Conservation (phyloP, 2,888 invertebrate species). For the Entomobrya proxima region DNA sequence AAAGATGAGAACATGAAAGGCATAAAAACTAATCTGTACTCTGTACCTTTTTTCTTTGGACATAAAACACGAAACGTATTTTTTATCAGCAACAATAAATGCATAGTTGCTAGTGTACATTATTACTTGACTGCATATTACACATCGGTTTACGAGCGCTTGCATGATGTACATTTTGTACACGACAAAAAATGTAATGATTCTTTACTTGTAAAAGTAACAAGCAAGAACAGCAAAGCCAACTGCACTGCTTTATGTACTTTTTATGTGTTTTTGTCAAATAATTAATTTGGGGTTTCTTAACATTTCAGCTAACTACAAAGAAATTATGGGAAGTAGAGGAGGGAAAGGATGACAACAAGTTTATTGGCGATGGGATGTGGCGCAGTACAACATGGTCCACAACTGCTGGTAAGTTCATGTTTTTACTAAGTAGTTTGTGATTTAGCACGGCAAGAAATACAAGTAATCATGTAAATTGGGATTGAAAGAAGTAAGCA, state of each 20-base stretch:
- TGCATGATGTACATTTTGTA: background rate
- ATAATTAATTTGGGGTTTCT: constrained; percentile 14
- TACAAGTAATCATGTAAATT: too few relatives aligned
- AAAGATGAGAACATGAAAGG: too few relatives aligned
- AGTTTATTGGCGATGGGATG: constrained; percentile 75
- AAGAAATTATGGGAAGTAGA: constrained; percentile 75
- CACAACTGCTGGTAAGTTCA: constrained; percentile 70
- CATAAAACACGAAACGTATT: too few relatives aligned
- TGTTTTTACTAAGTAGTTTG: background rate
- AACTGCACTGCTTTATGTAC: background rate
- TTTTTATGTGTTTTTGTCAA: constrained; percentile 17
- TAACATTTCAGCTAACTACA: constrained; percentile 74
- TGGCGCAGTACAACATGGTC: constrained; percentile 75
- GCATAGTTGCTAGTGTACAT: too few relatives aligned
- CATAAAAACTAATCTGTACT: too few relatives aligned
- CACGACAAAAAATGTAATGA: background rate
- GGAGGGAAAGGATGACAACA: constrained; percentile 74
- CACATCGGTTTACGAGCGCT: background rate
- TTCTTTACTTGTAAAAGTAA: constrained; percentile 8
- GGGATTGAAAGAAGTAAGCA: too few relatives aligned
- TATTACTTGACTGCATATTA: too few relatives aligned
- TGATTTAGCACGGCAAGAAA: too few relatives aligned
- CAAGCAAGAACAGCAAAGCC: background rate
- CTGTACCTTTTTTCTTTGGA: too few relatives aligned
- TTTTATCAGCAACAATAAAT: too few relatives aligned